Evolutionary conservation across 2,113 vertebrate genomes (phyloP).

Genomic region (Eclectus roratus): DNA sequence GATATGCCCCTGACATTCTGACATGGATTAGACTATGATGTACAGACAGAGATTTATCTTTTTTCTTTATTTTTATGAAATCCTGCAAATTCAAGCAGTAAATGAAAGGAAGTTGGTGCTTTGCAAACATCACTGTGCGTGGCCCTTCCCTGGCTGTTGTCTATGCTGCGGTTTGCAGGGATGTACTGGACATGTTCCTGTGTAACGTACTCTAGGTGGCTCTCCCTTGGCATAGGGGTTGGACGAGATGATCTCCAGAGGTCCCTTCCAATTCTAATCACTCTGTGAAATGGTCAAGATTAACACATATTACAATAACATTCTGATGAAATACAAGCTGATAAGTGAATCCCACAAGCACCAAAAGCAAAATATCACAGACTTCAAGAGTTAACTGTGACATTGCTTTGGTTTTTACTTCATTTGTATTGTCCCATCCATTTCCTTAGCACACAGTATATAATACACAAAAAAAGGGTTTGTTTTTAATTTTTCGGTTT

Average conservation of each 20-base stretch:
- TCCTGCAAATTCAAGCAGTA: neutral
- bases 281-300: neutral
- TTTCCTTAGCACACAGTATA: neutral
- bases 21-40: neutral
- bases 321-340: neutral
- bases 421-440: neutral
- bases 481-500: neutral
- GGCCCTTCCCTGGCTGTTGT: neutral
- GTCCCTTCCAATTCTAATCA: neutral
- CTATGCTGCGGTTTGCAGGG: neutral
- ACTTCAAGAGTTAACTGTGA: neutral
- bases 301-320: neutral
- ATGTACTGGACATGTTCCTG: neutral
- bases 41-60: neutral
- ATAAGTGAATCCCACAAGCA: neutral
- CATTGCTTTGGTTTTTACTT: neutral
- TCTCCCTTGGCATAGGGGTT: neutral
- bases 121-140: rapidly evolving
- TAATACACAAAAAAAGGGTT: neutral
- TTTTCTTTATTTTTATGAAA: neutral
- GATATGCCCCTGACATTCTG: neutral
- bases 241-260: neutral
- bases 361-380: neutral
- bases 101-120: neutral
- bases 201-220: neutral